Base-by-base conservation (phyloP, 2,888 invertebrate species). In the Allacma fusca region DNA sequence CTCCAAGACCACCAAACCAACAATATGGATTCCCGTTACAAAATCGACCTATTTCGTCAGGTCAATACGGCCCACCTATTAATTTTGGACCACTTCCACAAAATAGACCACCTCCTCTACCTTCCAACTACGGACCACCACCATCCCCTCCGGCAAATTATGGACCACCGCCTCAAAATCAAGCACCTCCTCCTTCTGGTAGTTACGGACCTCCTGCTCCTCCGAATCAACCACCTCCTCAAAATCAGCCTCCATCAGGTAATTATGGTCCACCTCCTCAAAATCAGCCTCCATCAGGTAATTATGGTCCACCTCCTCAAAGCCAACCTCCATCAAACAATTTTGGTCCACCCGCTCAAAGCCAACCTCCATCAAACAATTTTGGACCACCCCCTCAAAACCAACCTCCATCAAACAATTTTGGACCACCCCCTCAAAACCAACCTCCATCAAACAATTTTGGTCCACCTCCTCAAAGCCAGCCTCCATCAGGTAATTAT, bases 401-500 rank as follows among this genome's bases (percentile, higher is more conserved):
- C 9, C 72, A 72, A 9, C 40, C 40, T 9, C 40, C 40, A 13
- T 13, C 40, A 77, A 71, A 72, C 57, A 76, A 72, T 75, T 75
- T 44, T 34, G 78, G 75, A 68, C 64, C 71, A 40, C 40, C 72
- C 0, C 67, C 44, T n/a, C 72, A 71, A 24, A 34, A 69, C 9
- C 72, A 72, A 9, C 40, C 40, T 9, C 40, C 40, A 13, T 13
- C 40, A 77, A 71, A 72, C 57, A 76, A 72, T 75, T 75, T 44
- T 34, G 78, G 75, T 62, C 64, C 71, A 40, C 40, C 72, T 1
- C 67, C 44, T n/a, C 72, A 71, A 24, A 34, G 43, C 9, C 72
- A 72, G 5, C 40, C 40, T 9, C 40, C 40, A 13, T 13, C 40
- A 77, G 72, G 67, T 57, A 76, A 72, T 75, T 75, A 43, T 34